Percentiles rank a stretch among this genome's conserved stretches.
Evolutionary conservation across 2,888 invertebrate species (phyloP).

Genomic region (Cyclophora punctaria): DNA sequence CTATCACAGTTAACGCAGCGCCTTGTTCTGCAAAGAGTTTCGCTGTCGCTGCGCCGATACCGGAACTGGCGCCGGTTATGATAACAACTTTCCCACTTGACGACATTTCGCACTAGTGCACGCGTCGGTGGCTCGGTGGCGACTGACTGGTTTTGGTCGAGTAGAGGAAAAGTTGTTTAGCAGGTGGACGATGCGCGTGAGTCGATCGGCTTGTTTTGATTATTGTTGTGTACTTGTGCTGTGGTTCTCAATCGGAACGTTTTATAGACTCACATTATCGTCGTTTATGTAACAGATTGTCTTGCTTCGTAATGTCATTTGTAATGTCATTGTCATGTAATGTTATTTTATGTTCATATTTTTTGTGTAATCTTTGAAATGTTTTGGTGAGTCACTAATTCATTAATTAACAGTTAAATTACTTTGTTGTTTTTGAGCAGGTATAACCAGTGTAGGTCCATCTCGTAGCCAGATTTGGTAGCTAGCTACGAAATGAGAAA

Average conservation of each 20-base stretch:
- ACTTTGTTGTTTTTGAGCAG: too few species aligned
- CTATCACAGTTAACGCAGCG: conserved; percentile 38
- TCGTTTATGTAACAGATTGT: not conserved
- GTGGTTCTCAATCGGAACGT: not conserved
- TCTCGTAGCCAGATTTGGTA: too few species aligned
- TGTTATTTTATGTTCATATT: too few species aligned
- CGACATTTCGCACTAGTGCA: conserved; percentile 25
- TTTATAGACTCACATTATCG: too few species aligned
- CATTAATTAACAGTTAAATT: too few species aligned
- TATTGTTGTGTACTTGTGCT: not conserved
- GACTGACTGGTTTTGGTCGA: not conserved
- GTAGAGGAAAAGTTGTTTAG: not conserved
- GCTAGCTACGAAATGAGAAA: too few species aligned
- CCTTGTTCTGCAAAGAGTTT: conserved; percentile 42
- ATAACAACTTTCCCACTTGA: conserved; percentile 44
- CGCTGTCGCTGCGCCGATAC: conserved; percentile 50
- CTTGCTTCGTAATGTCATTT: not conserved
- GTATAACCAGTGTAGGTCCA: too few species aligned
- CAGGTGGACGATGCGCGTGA: not conserved
- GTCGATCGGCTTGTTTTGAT: not conserved
- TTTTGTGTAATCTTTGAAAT: too few species aligned
- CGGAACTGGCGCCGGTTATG: conserved; percentile 50
- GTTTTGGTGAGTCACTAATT: not conserved
- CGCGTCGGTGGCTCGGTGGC: not conserved
- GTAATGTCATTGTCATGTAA: too few species aligned